Percentiles rank a stretch among this genome's conserved stretches.
Conservation (phyloP, 2,888 invertebrate genomes). For the Apotomis betuletana region DNA sequence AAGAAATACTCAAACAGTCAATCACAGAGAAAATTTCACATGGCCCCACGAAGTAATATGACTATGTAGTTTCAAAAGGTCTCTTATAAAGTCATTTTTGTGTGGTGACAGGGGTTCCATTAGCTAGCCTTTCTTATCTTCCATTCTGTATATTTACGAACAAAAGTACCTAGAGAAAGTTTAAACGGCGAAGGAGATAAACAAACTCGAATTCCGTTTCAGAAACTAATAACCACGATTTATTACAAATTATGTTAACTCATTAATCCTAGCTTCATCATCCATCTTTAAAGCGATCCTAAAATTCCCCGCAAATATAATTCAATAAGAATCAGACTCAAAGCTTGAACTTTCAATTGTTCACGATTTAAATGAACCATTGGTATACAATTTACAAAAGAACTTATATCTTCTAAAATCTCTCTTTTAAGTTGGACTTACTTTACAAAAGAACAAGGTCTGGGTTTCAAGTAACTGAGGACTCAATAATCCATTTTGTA, state of each 20-base stretch:
- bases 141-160: too few species aligned
- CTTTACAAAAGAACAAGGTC: background rate
- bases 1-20: too few species aligned
- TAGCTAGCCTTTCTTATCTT: too few species aligned
- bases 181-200: background rate
- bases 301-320: slow-evolving; percentile 26
- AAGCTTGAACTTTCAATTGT: slow-evolving; percentile 37
- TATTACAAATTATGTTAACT: slow-evolving; percentile 13
- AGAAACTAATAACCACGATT: background rate
- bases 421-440: slow-evolving; percentile 2
- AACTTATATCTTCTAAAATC: background rate
- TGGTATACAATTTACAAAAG: background rate
- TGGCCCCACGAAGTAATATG: too few species aligned
- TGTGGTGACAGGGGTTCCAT: too few species aligned
- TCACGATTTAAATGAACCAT: slow-evolving; percentile 37
- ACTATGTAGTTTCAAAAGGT: too few species aligned
- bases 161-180: too few species aligned
- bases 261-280: slow-evolving; percentile 6
- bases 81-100: too few species aligned
- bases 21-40: too few species aligned
- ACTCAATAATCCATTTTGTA: background rate
- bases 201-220: background rate
- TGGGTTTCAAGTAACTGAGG: background rate
- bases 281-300: slow-evolving; percentile 8
- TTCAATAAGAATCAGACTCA: slow-evolving; percentile 39